Evolutionary conservation across 2,113 vertebrate species (phyloP), one percentile per base, ranked within the genome.

Genomic region (Nycticorax nycticorax): DNA sequence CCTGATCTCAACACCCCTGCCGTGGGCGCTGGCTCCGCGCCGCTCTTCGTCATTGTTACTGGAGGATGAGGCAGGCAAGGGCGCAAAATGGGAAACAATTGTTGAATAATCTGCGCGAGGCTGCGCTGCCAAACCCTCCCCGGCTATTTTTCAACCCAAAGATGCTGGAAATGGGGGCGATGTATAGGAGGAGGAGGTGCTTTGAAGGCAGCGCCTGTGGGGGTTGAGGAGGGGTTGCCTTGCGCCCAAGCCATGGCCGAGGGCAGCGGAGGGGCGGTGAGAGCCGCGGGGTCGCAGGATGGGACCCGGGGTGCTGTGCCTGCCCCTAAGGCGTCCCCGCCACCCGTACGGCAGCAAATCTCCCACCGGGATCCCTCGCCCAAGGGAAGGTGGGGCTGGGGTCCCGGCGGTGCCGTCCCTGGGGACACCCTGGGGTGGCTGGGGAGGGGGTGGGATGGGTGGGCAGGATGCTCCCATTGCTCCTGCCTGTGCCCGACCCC

Each of bases 1-100:
- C 96, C 96, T 96, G 96, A 97, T 97, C 96, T 96, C 94, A 97
- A 97, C 96, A 95, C 96, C 95, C 94, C 93, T 96, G 96, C 96
- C 95, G 96, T 93, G 95, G 96, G 96, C 93, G 95, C 96, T 97
- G 96, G 96, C 96, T 97, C 96, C 10, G 55, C 71, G 93, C 96
- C 96, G 96, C 96, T 94, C 96, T 96, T 97, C 96, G 96, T 96
- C 96, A 96, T 95, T 96, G 95, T 96, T 96, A 95, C 96, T 96
- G 96, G 89, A 95, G 96, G 96, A 96, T 96, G 96, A 97, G 96
- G 96, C 96, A 97, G 96, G 92, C 94, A 39, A 96, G 96, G 96
- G 96, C 66, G 84, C 96, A 96, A 95, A 96, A 97, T 96, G 96
- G 96, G 96, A 96, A 97, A 97, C 96, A 96, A 96, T 96, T 96